These are phyloP conservation scores for Delichon dasypus DNA, from an alignment of 2,797 vertebrate genomes.

Conservation along the genomic window DNA sequence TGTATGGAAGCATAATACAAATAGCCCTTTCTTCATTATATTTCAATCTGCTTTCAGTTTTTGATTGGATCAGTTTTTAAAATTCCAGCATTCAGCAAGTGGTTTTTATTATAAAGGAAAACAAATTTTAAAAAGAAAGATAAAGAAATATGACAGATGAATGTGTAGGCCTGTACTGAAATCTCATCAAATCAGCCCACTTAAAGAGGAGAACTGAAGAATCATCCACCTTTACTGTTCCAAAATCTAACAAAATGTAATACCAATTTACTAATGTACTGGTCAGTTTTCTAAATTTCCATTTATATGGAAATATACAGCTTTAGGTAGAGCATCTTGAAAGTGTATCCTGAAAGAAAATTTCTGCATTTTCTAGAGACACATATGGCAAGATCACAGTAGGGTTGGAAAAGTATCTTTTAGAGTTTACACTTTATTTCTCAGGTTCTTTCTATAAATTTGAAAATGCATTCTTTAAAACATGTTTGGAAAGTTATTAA, in stretches of 20 bases:
- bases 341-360: not conserved
- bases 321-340: not conserved
- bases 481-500: not conserved
- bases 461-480: not conserved
- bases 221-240: not conserved
- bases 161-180: not conserved
- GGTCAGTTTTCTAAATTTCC: not conserved
- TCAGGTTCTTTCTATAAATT: not conserved
- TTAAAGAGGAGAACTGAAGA: not conserved
- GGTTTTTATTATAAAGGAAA: not conserved
- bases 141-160: not conserved
- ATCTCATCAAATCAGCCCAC: not conserved
- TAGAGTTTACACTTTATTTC: not conserved
- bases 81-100: not conserved
- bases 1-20: not conserved
- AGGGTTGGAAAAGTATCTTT: not conserved
- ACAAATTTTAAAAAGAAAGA: not conserved
- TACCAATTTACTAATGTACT: not conserved
- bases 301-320: not conserved
- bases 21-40: not conserved
- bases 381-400: not conserved
- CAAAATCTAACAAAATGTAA: not conserved
- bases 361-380: not conserved
- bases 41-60: not conserved
- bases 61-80: not conserved